Evolutionary conservation across 2,113 vertebrate species (phyloP), one percentile per base, ranked within the genome.

Genomic region (Hyaena hyaena): DNA sequence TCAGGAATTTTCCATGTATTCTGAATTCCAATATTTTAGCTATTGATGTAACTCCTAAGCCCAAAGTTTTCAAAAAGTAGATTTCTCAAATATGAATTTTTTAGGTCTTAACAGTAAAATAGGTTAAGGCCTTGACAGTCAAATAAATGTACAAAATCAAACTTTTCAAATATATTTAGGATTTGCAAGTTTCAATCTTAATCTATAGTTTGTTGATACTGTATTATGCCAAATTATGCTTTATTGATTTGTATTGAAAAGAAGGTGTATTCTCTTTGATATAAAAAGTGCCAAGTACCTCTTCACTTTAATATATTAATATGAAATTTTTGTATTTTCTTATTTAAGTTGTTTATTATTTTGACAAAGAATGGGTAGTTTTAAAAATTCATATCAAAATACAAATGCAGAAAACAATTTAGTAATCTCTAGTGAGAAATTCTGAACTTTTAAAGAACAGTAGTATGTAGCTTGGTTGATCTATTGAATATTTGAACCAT

Each of bases 401-500:
- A 88, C 33, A 77, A 50, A 85, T 92, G 26, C 61, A 65, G 43
- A 45, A 81, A 88, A 89, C 11, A 88, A 65, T 83, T 92, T n/a
- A n/a, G 24, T 96, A n/a, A 58, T 76, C 33, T 95, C 26, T 71
- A 95, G 28, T 21, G 39, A 93, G 31, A 76, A 88, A 91, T 65
- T 48, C n/a, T 85, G 31, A 92, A 63, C 12, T 81, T 92, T 92
- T 28, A 95, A 82, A 88, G 33, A 39, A 65, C 80, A 68, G 10
- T 90, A 65, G 24, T 35, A 58, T 43, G 33, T 63, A 84, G 45
- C 17, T 89, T 24, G 92, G 12, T 84, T 94, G 12, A 58, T 88
- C 68, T 48, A 31, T 90, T 80, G 88, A 86, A n/a, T 95, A 58
- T 93, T 93, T 95, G 31, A 85, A 87, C 96, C 95, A n/a, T 91